Percentiles rank a stretch among this genome's conserved stretches.
Evolutionary conservation across 2,888 invertebrate species (phyloP).

Genomic region (Cephus sareptanus): DNA sequence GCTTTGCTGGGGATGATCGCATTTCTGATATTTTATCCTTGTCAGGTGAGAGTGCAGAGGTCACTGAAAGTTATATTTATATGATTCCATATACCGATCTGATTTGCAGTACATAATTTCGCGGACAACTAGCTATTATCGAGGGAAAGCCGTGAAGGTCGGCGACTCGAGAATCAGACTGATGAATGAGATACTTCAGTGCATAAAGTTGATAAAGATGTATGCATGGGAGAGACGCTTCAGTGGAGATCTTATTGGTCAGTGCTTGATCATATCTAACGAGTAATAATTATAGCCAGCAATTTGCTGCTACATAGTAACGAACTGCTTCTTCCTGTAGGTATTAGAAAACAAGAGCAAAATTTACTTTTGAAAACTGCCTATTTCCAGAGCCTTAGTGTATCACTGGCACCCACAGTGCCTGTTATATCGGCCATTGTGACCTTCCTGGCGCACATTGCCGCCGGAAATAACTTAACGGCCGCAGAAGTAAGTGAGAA

Average conservation of each 20-base stretch:
- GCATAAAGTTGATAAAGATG: conserved; percentile 74
- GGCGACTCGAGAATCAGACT: conserved; percentile 65
- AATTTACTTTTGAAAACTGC: conserved; percentile 69
- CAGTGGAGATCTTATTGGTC: conserved; percentile 65
- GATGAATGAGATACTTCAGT: conserved; percentile 71
- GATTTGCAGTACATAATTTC: conserved; percentile 65
- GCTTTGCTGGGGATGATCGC: conserved; percentile 68
- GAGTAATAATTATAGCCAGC: not conserved
- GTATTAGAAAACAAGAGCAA: conserved; percentile 68
- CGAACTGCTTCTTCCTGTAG: conserved; percentile 53
- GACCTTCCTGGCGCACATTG: conserved; percentile 70
- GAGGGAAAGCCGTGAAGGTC: conserved; percentile 39
- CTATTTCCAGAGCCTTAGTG: conserved; percentile 71
- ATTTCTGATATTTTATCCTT: conserved; percentile 68
- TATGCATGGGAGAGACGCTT: conserved; percentile 75
- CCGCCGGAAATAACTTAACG: conserved; percentile 70
- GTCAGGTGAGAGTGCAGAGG: conserved; percentile 65
- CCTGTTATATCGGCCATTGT: conserved; percentile 72
- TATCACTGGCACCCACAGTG: conserved; percentile 72
- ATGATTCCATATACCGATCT: not conserved
- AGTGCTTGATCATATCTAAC: conserved; percentile 10
- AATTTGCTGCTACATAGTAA: not conserved
- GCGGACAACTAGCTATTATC: conserved; percentile 60
- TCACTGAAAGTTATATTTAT: not conserved
- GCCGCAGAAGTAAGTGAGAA: conserved; percentile 69